phyloP scores from a whole-genome alignment of 37 sponge, comb jelly and placozoan genomes.

The Spongilla lacustris region DNA sequence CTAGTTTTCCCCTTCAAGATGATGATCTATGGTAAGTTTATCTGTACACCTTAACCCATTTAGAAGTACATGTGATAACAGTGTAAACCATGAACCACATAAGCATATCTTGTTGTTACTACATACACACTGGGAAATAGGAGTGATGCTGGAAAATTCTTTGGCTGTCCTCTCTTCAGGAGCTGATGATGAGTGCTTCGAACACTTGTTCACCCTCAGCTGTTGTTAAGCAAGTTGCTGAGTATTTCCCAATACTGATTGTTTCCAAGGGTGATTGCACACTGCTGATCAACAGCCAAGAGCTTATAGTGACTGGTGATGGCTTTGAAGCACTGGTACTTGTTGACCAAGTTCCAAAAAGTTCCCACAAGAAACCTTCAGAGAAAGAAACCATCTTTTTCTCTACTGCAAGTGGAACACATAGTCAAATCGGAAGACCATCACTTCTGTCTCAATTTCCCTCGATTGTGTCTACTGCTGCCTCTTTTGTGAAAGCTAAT shows the following conservation, averaged over 20 bases:
- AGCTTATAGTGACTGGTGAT: background rate
- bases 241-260: background rate
- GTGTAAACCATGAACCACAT: background rate
- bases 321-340: background rate
- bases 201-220: background rate
- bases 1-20: background rate
- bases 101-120: background rate
- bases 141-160: background rate
- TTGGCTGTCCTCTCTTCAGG: background rate
- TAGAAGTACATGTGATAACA: background rate
- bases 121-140: background rate
- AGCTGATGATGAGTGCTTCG: background rate
- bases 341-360: background rate
- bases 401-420: background rate
- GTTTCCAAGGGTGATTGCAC: background rate
- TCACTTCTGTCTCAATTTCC: background rate
- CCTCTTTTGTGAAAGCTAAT: slow-evolving; percentile 16
- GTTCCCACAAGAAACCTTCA: background rate
- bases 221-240: background rate
- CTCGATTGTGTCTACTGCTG: background rate
- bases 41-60: slow-evolving; percentile 1
- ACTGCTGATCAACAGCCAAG: background rate
- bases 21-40: background rate
- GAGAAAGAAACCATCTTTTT: background rate
- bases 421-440: slow-evolving; percentile 1